A percentile compares a stretch with the other conserved stretches of the same genome.
phyloP scores from a whole-genome alignment of 2,797 vertebrate species.

The Sebastes taczanowskii region DNA sequence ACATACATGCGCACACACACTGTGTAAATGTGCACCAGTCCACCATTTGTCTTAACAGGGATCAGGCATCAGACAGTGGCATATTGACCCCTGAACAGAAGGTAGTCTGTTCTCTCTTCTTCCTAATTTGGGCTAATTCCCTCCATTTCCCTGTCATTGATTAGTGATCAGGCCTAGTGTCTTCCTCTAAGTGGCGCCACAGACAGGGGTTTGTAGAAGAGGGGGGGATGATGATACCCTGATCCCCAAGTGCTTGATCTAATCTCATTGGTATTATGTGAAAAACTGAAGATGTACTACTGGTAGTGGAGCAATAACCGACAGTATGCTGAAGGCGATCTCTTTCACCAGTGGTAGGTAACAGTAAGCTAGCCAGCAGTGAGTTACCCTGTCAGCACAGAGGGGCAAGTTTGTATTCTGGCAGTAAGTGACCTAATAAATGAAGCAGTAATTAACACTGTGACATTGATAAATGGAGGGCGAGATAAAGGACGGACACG shows the following conservation, averaged over 20 bases:
- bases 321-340: neutral
- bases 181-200: conserved; percentile 72
- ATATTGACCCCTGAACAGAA: conserved; percentile 76
- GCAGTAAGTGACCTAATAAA: conserved; percentile 92
- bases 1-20: neutral
- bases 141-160: conserved; percentile 84
- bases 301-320: conserved; percentile 14
- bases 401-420: conserved; percentile 81
- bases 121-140: conserved; percentile 85
- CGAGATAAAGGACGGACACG: conserved; percentile 90
- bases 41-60: conserved; percentile 49
- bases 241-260: conserved; percentile 47
- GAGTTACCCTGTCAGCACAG: conserved; percentile 69
- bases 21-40: conserved; percentile 24
- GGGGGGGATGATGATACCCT: conserved; percentile 13
- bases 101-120: conserved; percentile 74
- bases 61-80: conserved; percentile 65
- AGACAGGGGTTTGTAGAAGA: conserved; percentile 43
- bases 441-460: conserved; percentile 95
- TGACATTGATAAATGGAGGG: conserved; percentile 96
- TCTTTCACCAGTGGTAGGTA: conserved; percentile 17
- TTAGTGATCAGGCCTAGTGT: conserved; percentile 79
- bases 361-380: conserved; percentile 21
- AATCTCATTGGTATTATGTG: conserved; percentile 45
- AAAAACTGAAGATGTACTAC: conserved; percentile 19